Evolutionary conservation across 1,140 invertebrate genomes (phyloP).

Genomic region (Drosophila ironensis): DNA sequence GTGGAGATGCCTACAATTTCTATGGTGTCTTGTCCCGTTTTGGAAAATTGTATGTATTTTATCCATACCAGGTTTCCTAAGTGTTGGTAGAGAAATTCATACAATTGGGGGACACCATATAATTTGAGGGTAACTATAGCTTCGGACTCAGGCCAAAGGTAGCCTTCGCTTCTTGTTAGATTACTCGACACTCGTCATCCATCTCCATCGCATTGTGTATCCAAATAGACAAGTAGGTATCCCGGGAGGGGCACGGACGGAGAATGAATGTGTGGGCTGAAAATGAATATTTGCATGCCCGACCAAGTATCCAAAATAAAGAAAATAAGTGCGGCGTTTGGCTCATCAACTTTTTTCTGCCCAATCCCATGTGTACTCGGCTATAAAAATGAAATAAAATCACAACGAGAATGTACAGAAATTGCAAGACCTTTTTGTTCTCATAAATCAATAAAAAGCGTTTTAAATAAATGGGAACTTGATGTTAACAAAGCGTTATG

Average conservation of each 20-base stretch:
- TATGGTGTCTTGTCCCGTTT: too few species aligned
- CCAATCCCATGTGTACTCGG: background rate
- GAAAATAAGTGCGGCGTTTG: background rate
- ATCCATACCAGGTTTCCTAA: too few species aligned
- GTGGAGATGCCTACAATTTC: too few species aligned
- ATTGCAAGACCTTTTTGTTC: background rate
- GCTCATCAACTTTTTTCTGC: background rate
- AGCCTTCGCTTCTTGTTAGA: too few species aligned
- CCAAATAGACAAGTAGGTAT: background rate
- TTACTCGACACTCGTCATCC: background rate
- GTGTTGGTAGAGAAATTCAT: too few species aligned
- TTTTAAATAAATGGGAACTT: too few species aligned
- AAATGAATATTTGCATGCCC: background rate
- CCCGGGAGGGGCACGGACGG: background rate
- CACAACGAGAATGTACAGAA: background rate
- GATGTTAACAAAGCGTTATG: too few species aligned
- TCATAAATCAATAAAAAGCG: background rate
- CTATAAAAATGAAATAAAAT: slow-evolving; percentile 10
- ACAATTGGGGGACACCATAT: too few species aligned
- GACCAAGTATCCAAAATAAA: background rate
- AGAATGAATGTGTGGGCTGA: background rate
- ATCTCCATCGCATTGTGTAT: background rate
- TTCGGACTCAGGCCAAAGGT: too few species aligned
- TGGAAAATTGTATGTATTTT: too few species aligned
- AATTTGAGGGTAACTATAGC: too few species aligned